A percentile compares a stretch with the other conserved stretches of the same genome.
Evolutionary conservation across 2,113 vertebrate genomes (phyloP).

Genomic region (Lonchura striata): DNA sequence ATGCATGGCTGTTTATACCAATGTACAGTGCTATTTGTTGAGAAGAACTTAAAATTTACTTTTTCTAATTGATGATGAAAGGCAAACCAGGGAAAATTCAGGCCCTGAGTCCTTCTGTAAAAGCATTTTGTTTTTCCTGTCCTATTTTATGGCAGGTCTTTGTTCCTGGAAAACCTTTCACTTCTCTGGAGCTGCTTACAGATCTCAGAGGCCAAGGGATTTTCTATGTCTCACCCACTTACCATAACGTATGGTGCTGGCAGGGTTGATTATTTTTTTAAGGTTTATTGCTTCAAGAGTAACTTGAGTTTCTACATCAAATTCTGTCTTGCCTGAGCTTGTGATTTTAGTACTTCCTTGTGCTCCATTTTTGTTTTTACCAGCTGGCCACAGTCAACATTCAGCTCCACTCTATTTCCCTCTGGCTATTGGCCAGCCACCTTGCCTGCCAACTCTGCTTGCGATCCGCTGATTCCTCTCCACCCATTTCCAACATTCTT

Average conservation of each 20-base stretch:
- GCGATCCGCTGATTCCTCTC: conserved; percentile 44
- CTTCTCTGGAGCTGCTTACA: background rate
- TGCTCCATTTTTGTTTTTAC: conserved; percentile 35
- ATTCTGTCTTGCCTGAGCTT: background rate
- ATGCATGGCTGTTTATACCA: background rate
- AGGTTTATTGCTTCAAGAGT: background rate
- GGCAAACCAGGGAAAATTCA: background rate
- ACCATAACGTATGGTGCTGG: fast-evolving
- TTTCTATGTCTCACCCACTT: background rate
- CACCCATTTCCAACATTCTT: conserved; percentile 50
- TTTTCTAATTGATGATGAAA: background rate
- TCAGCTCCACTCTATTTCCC: conserved; percentile 57
- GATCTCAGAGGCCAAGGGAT: background rate
- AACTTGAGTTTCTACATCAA: background rate
- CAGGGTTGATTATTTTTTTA: background rate
- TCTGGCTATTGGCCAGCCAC: conserved; percentile 45
- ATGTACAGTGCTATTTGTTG: background rate
- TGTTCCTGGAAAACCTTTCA: background rate
- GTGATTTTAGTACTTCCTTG: conserved; percentile 33
- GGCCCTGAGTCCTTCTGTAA: background rate
- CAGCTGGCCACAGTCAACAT: conserved; percentile 60
- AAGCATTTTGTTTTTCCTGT: background rate
- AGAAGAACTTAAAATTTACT: background rate
- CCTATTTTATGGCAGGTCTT: background rate
- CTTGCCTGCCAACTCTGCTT: conserved; percentile 64